A percentile compares a stretch with the other conserved stretches of the same genome.
Conservation (phyloP, 2,888 invertebrate genomes). For the Tetheella fluctuosa region DNA sequence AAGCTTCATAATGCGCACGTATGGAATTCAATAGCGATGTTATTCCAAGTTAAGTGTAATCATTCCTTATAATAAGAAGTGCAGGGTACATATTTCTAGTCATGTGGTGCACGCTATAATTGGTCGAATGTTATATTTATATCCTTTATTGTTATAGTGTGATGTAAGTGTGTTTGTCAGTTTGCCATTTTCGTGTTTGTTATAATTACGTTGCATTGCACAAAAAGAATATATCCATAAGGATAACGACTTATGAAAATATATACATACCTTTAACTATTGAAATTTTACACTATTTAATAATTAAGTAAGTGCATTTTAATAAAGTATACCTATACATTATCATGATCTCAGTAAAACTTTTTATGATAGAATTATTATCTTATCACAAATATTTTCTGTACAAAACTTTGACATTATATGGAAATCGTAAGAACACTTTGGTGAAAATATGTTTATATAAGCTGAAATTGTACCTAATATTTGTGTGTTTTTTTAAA, state of each 20-base stretch:
- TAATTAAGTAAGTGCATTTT: not conserved
- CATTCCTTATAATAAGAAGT: conserved; percentile 32
- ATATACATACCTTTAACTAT: not conserved
- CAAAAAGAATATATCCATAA: not conserved
- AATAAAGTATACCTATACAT: not conserved
- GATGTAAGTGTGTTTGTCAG: not conserved
- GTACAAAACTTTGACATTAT: not conserved
- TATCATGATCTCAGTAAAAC: not conserved
- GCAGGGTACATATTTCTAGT: conserved; percentile 48
- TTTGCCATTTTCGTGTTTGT: not conserved
- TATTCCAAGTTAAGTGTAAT: not conserved
- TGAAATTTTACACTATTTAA: conserved; percentile 4
- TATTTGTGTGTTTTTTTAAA: no score
- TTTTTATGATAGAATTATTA: not conserved
- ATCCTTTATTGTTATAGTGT: conserved; percentile 1
- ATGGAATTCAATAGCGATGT: not conserved
- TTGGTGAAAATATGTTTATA: no score
- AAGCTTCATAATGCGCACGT: not conserved
- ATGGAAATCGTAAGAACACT: not conserved
- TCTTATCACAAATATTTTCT: not conserved
- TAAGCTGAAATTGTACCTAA: no score
- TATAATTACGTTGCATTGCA: not conserved
- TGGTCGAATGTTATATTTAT: conserved; percentile 1
- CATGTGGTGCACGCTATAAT: conserved; percentile 25
- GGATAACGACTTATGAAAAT: not conserved